Evolutionary conservation across 2,113 vertebrate genomes (phyloP).

Genomic region (Merops nubicus): DNA sequence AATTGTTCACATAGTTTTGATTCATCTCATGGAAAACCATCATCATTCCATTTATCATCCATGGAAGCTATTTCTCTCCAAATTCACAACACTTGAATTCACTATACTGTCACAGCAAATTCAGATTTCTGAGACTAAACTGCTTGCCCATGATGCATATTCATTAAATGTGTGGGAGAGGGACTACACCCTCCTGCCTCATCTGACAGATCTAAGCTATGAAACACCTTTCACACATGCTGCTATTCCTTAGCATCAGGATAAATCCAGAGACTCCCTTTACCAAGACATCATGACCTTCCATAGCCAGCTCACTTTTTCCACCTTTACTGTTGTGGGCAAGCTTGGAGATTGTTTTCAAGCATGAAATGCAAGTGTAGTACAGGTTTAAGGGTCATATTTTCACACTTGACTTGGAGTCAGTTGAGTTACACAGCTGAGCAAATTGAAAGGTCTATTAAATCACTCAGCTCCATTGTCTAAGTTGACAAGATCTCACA

Average conservation of each 20-base stretch:
- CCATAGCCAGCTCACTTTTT: neutral
- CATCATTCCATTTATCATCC: neutral
- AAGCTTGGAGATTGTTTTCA: neutral
- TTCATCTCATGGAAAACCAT: neutral
- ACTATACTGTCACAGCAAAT: neutral
- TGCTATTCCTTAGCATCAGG: neutral
- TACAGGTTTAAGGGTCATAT: neutral
- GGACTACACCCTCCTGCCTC: neutral
- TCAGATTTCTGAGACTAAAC: neutral
- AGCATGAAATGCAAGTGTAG: neutral
- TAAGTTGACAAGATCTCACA: neutral
- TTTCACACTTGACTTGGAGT: neutral
- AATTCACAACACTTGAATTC: neutral
- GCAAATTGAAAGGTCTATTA: neutral
- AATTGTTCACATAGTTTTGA: neutral
- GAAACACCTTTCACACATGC: accelerated
- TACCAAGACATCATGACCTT: neutral
- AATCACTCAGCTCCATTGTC: neutral
- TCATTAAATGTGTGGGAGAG: neutral
- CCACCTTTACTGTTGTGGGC: neutral
- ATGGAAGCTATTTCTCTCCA: neutral
- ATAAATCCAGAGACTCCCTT: neutral
- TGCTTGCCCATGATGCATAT: neutral
- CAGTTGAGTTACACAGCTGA: neutral
- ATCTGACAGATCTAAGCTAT: neutral